These are phyloP conservation scores for Buathra laborator DNA, from an alignment of 2,888 invertebrate species.

Conservation along the genomic window DNA sequence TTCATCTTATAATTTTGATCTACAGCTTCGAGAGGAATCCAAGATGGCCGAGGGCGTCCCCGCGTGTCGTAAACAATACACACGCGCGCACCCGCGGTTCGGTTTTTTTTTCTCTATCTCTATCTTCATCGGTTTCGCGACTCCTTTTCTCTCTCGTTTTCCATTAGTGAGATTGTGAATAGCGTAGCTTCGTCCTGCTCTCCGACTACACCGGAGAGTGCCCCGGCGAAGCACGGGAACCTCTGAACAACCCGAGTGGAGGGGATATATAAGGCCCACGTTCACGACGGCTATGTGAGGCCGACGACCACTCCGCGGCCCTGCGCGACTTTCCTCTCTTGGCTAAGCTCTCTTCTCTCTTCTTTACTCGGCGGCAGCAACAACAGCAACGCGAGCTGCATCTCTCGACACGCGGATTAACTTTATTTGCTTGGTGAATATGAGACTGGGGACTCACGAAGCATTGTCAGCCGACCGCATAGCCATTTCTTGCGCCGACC, in stretches of 20 bases:
- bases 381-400: slow-evolving; percentile 41
- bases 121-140: slow-evolving; percentile 20
- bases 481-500: background rate
- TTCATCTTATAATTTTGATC: slow-evolving; percentile 82
- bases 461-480: background rate
- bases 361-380: background rate
- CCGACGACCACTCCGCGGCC: slow-evolving; percentile 61
- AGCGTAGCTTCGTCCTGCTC: slow-evolving; percentile 50
- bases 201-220: slow-evolving; percentile 19
- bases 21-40: slow-evolving; percentile 79
- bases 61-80: slow-evolving; percentile 79
- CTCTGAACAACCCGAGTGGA: slow-evolving; percentile 5
- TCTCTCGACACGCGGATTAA: slow-evolving; percentile 51
- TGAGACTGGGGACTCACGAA: slow-evolving; percentile 18
- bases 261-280: slow-evolving; percentile 54
- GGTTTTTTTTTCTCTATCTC: slow-evolving; percentile 22
- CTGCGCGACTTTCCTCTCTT: slow-evolving; percentile 43
- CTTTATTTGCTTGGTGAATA: slow-evolving; percentile 24
- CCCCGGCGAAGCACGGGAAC: slow-evolving; percentile 37
- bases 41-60: slow-evolving; percentile 78
- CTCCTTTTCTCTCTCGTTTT: slow-evolving; percentile 58
- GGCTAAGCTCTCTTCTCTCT: slow-evolving; percentile 23
- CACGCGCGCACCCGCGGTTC: slow-evolving; percentile 33
- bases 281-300: slow-evolving; percentile 44
- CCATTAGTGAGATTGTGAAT: slow-evolving; percentile 60